These are phyloP conservation scores for Entelurus aequoreus DNA, from an alignment of 2,113 vertebrate genomes.

Conservation along the genomic window DNA sequence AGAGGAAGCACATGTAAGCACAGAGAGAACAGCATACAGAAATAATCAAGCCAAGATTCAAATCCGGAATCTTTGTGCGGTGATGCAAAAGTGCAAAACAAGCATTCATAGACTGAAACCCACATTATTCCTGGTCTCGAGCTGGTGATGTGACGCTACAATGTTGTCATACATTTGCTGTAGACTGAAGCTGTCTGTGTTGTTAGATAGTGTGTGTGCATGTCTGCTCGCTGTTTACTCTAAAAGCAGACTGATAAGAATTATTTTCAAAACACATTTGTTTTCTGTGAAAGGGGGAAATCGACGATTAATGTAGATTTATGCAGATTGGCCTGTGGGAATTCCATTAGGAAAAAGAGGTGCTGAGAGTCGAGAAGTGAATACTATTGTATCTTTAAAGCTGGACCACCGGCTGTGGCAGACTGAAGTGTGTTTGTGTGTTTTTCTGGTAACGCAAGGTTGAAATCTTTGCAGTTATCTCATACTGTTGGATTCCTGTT, in stretches of 20 bases:
- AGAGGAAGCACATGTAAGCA: too few relatives aligned
- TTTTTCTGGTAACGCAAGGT: constrained; percentile 22
- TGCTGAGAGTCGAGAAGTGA: constrained; percentile 51
- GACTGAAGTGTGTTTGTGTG: constrained; percentile 19
- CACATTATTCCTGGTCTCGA: constrained; percentile 4
- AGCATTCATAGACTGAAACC: background rate
- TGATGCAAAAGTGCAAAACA: too few relatives aligned
- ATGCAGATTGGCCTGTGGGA: constrained; percentile 58
- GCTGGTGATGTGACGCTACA: background rate
- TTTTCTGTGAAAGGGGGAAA: constrained; percentile 41
- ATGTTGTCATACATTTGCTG: constrained; percentile 12
- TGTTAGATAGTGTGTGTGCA: constrained; percentile 5
- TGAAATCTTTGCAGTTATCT: constrained; percentile 31
- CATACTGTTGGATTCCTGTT: constrained; percentile 22
- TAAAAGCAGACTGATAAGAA: constrained; percentile 32
- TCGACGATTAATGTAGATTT: constrained; percentile 59
- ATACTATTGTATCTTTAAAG: constrained; percentile 54
- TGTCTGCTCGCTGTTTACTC: constrained; percentile 15
- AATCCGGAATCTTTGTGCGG: too few relatives aligned
- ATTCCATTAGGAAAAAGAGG: constrained; percentile 56
- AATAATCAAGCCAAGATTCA: too few relatives aligned
- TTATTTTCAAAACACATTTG: constrained; percentile 47
- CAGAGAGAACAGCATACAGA: too few relatives aligned
- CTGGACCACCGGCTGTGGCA: constrained; percentile 33
- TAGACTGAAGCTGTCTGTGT: constrained; percentile 11